Base-by-base conservation (phyloP, 2,797 vertebrate species). In the Carduelis carduelis region DNA sequence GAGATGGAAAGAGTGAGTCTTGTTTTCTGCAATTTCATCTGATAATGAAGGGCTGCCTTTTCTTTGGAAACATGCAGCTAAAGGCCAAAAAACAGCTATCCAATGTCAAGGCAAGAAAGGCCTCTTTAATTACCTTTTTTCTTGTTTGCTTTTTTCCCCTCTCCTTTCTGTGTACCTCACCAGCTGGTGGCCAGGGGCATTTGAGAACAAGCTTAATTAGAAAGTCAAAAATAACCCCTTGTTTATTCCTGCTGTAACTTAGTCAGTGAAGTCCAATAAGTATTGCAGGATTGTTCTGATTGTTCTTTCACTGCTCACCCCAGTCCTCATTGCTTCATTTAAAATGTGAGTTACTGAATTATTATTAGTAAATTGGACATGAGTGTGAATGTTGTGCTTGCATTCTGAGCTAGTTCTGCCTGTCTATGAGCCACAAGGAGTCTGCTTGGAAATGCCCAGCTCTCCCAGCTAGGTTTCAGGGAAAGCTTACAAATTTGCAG, bases 61-160 rank as follows among this genome's bases (percentile, higher is more conserved):
- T 93, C 86, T 93, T 90, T 95, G 11, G 75, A 96, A 90, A 81
- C 77, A 5, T 28, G 63, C 79, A 57, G 83, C 76, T 70, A 80
- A 95, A 97, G 94, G 96, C 97, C 77, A 94, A 84, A 88, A 86
- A 79, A 57, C 95, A 72, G 59, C 95, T 97, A 97, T 98, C 97
- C 56, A 91, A 75, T 98, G 80, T 98, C 98, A 94, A 81, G 82
- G 53, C 86, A 70, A 79, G 77, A 56, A 82, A 84, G 52, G 80
- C 46, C 78, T 81, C 80, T 93, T 92, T 88, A 93, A 95, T 94
- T 95, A 90, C 32, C 22, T 81, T 60, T 63, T 57, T 57, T 75
- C 23, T 63, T 49, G 68, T 41, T 50, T 46, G 57, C 23, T 39
- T 56, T 22, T 60, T 19, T 18, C 2, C 2, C 6, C 9, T 44